Percentiles rank a stretch among this genome's conserved stretches.
These are phyloP conservation scores for Auanema sp. DNA, from an alignment of 2,888 invertebrate species.

Conservation along the genomic window DNA sequence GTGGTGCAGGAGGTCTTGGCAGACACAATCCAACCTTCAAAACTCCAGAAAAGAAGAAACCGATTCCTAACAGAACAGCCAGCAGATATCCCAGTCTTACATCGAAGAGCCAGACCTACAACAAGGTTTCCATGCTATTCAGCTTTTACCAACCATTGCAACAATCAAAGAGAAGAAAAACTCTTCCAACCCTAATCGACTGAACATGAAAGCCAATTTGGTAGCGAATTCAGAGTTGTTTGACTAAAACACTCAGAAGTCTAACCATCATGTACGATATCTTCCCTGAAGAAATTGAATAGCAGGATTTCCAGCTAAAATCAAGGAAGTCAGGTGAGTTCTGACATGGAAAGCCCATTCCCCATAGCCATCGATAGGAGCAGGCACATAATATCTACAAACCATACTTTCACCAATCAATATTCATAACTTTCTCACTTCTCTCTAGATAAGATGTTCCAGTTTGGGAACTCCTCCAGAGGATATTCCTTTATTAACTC, in stretches of 20 bases:
- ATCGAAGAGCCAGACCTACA: constrained; percentile 35
- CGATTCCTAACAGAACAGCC: constrained; percentile 26
- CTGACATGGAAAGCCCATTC: constrained; percentile 29
- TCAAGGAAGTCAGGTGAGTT: constrained; percentile 34
- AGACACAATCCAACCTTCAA: constrained; percentile 34
- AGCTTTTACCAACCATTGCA: not conserved
- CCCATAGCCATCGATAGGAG: constrained; percentile 29
- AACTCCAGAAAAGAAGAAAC: constrained; percentile 30
- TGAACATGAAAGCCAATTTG: constrained; percentile 27
- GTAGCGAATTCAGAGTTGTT: constrained; percentile 20
- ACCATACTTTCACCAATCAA: not conserved
- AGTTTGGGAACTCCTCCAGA: constrained; percentile 32
- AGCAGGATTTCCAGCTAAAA: constrained; percentile 39
- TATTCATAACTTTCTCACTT: constrained; percentile 7
- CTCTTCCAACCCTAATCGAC: constrained; percentile 30
- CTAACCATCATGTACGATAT: no score
- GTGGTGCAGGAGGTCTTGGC: constrained; percentile 37
- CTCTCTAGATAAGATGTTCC: constrained; percentile 28
- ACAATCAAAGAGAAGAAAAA: constrained; percentile 34
- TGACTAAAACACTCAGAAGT: constrained; percentile 19
- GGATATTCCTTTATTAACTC: constrained; percentile 21
- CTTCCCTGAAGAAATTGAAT: constrained; percentile 32
- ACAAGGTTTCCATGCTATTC: not conserved
- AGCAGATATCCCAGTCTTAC: constrained; percentile 31
- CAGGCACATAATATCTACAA: constrained; percentile 26